phyloP scores from a whole-genome alignment of 2,888 invertebrate genomes.

The Polylopha cassiicola region DNA sequence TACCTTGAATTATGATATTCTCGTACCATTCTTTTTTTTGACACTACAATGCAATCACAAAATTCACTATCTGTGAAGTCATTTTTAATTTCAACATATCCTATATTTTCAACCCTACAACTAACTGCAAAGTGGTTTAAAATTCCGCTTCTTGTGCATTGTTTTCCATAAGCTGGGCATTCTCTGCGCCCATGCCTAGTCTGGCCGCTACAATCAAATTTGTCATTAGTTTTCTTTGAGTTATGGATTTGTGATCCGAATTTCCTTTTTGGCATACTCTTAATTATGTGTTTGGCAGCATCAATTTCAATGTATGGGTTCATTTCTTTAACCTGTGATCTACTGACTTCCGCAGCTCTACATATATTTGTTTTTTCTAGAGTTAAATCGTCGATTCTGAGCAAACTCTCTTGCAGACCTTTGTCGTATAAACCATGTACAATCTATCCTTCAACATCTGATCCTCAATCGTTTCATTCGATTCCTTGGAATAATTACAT shows the following conservation, averaged over 20 bases:
- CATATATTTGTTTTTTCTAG: not conserved
- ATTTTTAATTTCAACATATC: too few relatives aligned
- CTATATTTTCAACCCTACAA: too few relatives aligned
- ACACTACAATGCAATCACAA: too few relatives aligned
- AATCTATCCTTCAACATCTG: too few relatives aligned
- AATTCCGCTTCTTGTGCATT: conserved; percentile 5
- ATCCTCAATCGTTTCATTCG: too few relatives aligned
- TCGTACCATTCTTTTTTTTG: too few relatives aligned
- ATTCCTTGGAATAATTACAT: too few relatives aligned
- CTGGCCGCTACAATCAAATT: conserved; percentile 7
- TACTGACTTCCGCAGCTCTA: not conserved
- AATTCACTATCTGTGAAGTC: too few relatives aligned
- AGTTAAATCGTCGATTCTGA: not conserved
- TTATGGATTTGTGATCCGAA: too few relatives aligned
- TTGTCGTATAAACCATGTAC: too few relatives aligned
- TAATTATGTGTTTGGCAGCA: not conserved
- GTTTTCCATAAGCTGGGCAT: conserved; percentile 10
- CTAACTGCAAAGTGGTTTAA: conserved; percentile 3
- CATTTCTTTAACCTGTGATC: not conserved
- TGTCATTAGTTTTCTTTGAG: not conserved
- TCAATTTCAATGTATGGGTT: not conserved
- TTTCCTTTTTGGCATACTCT: too few relatives aligned
- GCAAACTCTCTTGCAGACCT: too few relatives aligned
- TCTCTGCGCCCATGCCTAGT: conserved; percentile 3
- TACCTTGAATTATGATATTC: not conserved